These are phyloP conservation scores for Apis laboriosa DNA, from an alignment of 1,140 invertebrate genomes.

Conservation along the genomic window DNA sequence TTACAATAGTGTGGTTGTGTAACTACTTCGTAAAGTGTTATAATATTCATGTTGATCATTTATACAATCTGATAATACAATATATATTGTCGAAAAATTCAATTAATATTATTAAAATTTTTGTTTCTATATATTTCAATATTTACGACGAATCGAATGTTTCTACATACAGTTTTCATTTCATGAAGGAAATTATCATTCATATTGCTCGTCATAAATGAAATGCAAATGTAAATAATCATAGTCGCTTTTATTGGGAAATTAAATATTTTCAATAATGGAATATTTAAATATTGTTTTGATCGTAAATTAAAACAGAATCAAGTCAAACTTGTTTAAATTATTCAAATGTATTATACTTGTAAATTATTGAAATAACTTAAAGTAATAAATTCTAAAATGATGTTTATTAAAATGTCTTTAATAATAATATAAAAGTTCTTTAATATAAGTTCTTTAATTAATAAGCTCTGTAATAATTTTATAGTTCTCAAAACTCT, in stretches of 20 bases:
- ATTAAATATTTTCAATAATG: too few species aligned
- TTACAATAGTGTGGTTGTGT: constrained; percentile 10
- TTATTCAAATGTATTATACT: too few species aligned
- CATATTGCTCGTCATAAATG: background rate
- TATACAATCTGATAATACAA: background rate
- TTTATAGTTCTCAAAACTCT: too few species aligned
- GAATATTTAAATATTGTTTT: background rate
- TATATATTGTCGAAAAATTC: background rate
- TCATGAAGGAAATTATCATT: background rate
- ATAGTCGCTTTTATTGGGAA: background rate
- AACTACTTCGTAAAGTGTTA: constrained; percentile 13
- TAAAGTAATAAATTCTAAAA: too few species aligned
- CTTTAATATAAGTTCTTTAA: too few species aligned
- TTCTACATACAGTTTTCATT: background rate
- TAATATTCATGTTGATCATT: background rate
- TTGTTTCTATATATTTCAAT: background rate
- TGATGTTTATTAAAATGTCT: too few species aligned
- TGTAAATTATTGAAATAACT: too few species aligned
- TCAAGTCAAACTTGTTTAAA: too few species aligned
- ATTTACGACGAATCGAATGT: background rate
- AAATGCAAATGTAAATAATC: background rate
- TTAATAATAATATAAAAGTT: too few species aligned
- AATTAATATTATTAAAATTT: too few species aligned
- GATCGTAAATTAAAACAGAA: too few species aligned
- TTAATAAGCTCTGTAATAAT: too few species aligned